phyloP scores from a whole-genome alignment of 2,888 invertebrate species.

The Idaea biselata region DNA sequence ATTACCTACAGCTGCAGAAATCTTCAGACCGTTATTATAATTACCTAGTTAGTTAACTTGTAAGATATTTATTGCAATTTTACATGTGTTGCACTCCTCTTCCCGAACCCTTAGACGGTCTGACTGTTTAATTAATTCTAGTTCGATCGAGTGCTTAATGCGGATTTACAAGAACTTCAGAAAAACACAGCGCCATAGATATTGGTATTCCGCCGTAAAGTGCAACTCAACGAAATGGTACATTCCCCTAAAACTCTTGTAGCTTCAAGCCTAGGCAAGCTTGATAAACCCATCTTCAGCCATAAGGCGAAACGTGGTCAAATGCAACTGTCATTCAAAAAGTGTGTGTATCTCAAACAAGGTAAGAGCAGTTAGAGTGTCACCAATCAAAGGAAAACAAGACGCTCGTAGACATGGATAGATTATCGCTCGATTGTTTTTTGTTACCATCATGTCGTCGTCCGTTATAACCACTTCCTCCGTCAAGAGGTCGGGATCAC shows the following conservation, averaged over 20 bases:
- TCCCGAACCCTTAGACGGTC: slow-evolving; percentile 18
- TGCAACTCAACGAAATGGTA: no score
- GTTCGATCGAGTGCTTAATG: slow-evolving; percentile 22
- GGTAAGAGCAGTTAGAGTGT: background rate
- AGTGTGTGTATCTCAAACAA: background rate
- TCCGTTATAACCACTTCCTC: background rate
- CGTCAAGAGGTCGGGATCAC: background rate
- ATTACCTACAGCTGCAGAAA: no score
- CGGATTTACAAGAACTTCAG: background rate
- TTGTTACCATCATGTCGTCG: background rate
- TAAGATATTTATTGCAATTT: slow-evolving; percentile 8
- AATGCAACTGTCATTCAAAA: no score
- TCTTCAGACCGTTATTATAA: no score
- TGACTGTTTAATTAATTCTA: slow-evolving; percentile 19
- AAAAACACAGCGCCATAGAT: background rate
- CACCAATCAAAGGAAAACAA: background rate
- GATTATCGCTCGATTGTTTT: background rate
- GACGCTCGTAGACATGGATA: background rate
- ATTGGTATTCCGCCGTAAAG: background rate
- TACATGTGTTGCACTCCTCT: slow-evolving; percentile 9
- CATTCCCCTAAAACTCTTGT: no score
- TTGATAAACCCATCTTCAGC: no score
- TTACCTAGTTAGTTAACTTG: slow-evolving; percentile 6
- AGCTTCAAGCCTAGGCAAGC: no score
- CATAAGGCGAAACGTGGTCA: no score